phyloP scores from a whole-genome alignment of 2,888 invertebrate genomes.

The Alentia gelatinosa region DNA sequence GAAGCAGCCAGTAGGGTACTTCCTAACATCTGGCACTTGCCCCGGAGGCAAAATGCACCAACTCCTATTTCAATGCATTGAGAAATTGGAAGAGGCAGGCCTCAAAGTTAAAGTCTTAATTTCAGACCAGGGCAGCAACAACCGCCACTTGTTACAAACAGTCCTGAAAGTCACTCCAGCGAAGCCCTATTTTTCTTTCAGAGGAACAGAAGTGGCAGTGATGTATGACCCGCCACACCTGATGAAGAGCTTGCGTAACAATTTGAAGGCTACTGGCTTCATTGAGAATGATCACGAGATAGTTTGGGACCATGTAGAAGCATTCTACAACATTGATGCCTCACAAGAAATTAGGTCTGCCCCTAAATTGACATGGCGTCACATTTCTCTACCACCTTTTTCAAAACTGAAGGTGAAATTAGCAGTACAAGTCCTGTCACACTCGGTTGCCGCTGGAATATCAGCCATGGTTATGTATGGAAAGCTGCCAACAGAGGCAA shows the following conservation, averaged over 20 bases:
- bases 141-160: neutral
- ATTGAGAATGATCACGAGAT: neutral
- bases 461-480: neutral
- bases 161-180: neutral
- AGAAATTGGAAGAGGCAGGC: neutral
- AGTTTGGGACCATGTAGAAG: neutral
- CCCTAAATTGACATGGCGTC: neutral
- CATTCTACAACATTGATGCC: neutral
- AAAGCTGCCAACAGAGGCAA: neutral
- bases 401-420: neutral
- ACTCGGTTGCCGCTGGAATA: neutral
- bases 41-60: neutral
- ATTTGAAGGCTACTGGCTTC: neutral
- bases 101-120: neutral
- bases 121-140: neutral
- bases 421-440: neutral
- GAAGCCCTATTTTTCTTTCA: neutral
- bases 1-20: neutral
- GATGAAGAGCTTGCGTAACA: neutral
- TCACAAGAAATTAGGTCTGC: neutral
- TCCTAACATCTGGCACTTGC: neutral
- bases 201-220: neutral
- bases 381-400: neutral
- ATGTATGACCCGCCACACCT: neutral
- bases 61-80: neutral